Evolutionary conservation across 2,888 invertebrate genomes (phyloP).

Genomic region (Tenthredo distinguenda): DNA sequence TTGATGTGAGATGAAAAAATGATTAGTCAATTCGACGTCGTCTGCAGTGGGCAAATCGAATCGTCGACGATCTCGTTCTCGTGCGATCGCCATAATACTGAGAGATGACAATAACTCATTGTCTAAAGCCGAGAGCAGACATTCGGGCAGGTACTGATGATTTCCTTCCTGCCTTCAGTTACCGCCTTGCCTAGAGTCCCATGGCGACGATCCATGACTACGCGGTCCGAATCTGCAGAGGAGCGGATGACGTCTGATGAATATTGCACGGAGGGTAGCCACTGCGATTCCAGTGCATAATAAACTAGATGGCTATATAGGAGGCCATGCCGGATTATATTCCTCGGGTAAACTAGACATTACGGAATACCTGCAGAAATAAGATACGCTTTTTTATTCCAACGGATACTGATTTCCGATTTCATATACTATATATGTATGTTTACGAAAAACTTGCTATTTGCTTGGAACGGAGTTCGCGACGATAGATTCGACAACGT

Average conservation of each 20-base stretch:
- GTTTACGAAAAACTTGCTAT: not conserved
- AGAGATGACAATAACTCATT: slow-evolving; percentile 73
- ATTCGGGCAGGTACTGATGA: slow-evolving; percentile 70
- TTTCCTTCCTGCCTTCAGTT: slow-evolving; percentile 70
- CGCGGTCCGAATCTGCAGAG: slow-evolving; percentile 37
- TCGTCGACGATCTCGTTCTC: slow-evolving; percentile 56
- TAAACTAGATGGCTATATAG: not conserved
- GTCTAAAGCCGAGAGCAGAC: slow-evolving; percentile 65
- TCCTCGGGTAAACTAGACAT: not conserved
- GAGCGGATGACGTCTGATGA: slow-evolving; percentile 42
- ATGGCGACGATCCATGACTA: slow-evolving; percentile 15
- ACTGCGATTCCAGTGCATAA: not conserved
- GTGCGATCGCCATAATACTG: slow-evolving; percentile 61
- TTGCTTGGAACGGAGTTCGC: not conserved
- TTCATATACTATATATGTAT: not conserved
- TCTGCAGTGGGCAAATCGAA: not conserved
- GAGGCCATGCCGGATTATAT: not conserved
- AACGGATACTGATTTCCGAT: not conserved
- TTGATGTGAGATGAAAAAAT: not conserved
- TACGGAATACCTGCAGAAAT: not conserved
- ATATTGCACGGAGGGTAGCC: slow-evolving; percentile 33
- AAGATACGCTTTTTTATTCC: not conserved
- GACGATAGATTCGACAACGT: not conserved
- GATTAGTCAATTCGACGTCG: not conserved
- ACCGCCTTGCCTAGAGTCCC: slow-evolving; percentile 12